Base-by-base conservation (phyloP, 2,113 vertebrate genomes). In the Aspiorhynchus laticeps region DNA sequence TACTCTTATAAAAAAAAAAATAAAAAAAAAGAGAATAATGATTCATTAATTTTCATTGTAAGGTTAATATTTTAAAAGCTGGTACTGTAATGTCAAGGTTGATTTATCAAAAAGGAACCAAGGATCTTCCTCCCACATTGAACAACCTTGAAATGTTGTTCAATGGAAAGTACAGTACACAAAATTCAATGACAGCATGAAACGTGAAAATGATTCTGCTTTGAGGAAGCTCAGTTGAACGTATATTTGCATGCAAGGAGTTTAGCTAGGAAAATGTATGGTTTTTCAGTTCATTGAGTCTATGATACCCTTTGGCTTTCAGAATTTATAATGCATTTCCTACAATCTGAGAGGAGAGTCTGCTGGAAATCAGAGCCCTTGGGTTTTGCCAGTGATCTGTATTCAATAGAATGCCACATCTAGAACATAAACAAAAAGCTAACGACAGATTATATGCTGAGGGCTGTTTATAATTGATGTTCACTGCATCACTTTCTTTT, bases 121-220 rank as follows among this genome's bases (percentile, higher is more conserved):
- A 74, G 11, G n/a, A 33, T 69, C 56, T 89, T 26, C 53, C 36
- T 80, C 67, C 74, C 31, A 41, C 51, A 69, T 91, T 91, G 89
- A 89, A 91, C 89, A 90, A 90, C 91, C 85, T 85, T 88, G 89
- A 90, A 83, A 84, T 89, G 90, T 83, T 83, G 71, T 88, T 85
- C 51, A 77, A 8, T 17, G 69, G 75, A 79, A 76, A 84, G 76
- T 24, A 82, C 87, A 86, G 77, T 78, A 69, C 36, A 46, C 33
- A 84, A 36, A 63, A 73, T 36, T 77, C 46, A 48, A 65, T 82
- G 69, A 28, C 17, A 63, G 88, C 85, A 89, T 87, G 80, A 67
- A 59, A 59, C 56, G 15, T 61, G 63, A 84, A 19, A 28, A 75
- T 67, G 53, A 73, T 46, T 59, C 21, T 80, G 24, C 53, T 86